Conservation (phyloP, 1,140 invertebrate genomes). For the Neodiprion pinetum region DNA sequence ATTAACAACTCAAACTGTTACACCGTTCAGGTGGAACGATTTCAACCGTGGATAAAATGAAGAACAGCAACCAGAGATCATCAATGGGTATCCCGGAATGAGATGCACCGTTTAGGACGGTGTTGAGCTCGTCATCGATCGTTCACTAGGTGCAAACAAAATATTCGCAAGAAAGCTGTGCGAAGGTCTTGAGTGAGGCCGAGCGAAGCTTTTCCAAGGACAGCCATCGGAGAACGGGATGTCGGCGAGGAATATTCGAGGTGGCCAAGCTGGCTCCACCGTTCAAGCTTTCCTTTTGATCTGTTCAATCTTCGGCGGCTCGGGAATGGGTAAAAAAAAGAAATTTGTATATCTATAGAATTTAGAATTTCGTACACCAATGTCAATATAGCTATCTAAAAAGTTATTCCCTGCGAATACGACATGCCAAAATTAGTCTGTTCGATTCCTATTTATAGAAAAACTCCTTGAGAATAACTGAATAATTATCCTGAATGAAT, state of each 20-base stretch:
- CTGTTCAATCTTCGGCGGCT: background rate
- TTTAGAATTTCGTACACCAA: no score
- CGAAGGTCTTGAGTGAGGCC: background rate
- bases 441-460: no score
- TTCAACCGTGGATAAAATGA: background rate
- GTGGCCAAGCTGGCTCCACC: background rate
- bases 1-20: background rate
- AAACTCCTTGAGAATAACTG: no score
- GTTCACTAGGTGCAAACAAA: background rate
- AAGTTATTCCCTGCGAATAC: no score
- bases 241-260: background rate
- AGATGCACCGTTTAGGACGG: background rate
- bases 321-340: background rate
- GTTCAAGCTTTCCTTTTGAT: background rate
- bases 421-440: no score
- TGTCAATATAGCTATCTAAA: no score
- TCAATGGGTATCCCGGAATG: background rate
- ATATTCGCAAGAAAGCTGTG: no score
- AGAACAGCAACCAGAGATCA: background rate
- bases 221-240: constrained; percentile 1
- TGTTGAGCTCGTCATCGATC: background rate
- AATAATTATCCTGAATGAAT: no score
- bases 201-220: background rate
- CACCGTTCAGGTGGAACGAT: background rate
- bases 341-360: no score